Percentiles rank a stretch among this genome's conserved stretches.
Evolutionary conservation across 1,140 invertebrate genomes (phyloP).

Genomic region (Hestina assimilis): DNA sequence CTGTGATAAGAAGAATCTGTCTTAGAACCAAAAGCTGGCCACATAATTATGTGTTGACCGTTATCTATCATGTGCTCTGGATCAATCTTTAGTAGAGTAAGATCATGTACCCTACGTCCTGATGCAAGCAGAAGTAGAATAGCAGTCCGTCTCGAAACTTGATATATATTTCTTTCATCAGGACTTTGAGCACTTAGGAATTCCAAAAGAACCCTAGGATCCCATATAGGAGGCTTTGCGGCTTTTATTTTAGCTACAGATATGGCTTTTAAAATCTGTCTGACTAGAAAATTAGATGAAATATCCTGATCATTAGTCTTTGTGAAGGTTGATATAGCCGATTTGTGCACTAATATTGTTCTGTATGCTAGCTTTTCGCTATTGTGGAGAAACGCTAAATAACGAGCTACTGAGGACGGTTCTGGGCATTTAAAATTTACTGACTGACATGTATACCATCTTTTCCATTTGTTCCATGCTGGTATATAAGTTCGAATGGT

Average conservation of each 20-base stretch:
- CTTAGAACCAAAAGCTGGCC: conserved; percentile 2
- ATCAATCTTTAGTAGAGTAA: conserved; percentile 9
- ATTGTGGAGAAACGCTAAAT: not conserved
- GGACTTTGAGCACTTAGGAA: not conserved
- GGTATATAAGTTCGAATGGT: not conserved
- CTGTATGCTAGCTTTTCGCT: not conserved
- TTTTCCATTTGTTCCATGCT: not conserved
- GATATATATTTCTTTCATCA: not conserved
- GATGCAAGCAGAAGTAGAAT: conserved; percentile 4
- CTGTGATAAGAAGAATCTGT: not conserved
- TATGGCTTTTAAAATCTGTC: conserved; percentile 10
- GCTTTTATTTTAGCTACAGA: not conserved
- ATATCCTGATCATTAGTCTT: not conserved
- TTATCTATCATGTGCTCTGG: not conserved
- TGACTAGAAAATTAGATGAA: conserved; percentile 6
- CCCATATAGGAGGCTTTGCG: conserved; percentile 3
- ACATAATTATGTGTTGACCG: conserved; percentile 1
- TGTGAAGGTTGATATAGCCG: not conserved
- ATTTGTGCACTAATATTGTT: conserved; percentile 15
- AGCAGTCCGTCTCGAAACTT: conserved; percentile 1
- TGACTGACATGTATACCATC: not conserved
- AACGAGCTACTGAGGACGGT: conserved; percentile 4
- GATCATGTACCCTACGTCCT: conserved; percentile 16
- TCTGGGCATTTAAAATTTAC: not conserved
- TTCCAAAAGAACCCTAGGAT: not conserved